Evolutionary conservation across 2,888 invertebrate genomes (phyloP).

Genomic region (Callyntrura guangdongensis): DNA sequence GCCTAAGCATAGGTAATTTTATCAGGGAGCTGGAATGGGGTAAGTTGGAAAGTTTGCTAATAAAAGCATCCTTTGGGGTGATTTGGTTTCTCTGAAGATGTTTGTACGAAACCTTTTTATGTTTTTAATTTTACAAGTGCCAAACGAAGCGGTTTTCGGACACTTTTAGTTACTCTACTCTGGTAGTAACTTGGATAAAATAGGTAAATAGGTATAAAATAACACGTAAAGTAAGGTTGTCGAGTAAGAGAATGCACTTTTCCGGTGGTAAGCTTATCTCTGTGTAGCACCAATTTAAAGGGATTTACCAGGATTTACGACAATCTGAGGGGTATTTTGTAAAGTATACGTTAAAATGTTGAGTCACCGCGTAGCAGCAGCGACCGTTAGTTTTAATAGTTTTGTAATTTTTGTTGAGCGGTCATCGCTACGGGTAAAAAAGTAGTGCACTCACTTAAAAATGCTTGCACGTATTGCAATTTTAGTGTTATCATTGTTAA

Average conservation of each 20-base stretch:
- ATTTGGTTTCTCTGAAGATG: not conserved
- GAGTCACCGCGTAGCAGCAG: not conserved
- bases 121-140: conserved; percentile 26
- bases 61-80: no score
- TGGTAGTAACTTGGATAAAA: not conserved
- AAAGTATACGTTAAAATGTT: conserved; percentile 17
- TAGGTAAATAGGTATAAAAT: not conserved
- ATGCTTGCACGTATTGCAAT: no score
- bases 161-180: not conserved
- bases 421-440: no score
- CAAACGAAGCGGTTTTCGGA: not conserved
- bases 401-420: not conserved
- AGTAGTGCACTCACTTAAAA: no score
- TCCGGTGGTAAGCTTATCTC: not conserved
- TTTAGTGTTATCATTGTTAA: no score
- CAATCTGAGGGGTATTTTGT: conserved; percentile 24
- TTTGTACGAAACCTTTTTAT: not conserved
- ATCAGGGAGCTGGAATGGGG: not conserved
- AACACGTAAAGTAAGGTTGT: no score
- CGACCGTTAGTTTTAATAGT: not conserved
- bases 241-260: conserved; percentile 2
- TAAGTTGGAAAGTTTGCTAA: not conserved
- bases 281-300: conserved; percentile 1
- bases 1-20: not conserved
- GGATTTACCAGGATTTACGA: not conserved